Conservation (phyloP, 2,888 invertebrate species). For the Deilephila elpenor region DNA sequence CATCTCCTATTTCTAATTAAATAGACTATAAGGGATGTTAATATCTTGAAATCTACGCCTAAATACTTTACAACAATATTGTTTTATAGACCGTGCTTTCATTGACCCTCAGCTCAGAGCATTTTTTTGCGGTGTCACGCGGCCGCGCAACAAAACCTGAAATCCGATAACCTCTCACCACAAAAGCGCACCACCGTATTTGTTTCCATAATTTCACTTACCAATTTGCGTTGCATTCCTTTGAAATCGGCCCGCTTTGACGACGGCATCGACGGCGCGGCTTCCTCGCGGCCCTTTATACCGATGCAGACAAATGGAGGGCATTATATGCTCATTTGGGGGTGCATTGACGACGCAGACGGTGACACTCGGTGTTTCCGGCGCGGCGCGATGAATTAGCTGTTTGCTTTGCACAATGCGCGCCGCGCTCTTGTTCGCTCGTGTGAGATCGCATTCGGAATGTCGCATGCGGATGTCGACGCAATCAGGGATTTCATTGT, state of each 20-base stretch:
- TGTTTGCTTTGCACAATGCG: conserved; percentile 42
- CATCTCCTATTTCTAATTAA: too few relatives aligned
- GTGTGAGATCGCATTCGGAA: conserved; percentile 14
- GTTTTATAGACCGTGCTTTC: too few relatives aligned
- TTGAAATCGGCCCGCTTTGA: conserved; percentile 74
- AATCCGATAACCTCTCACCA: conserved; percentile 61
- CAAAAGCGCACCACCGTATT: conserved; percentile 50
- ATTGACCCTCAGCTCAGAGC: neutral
- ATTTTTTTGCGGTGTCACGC: neutral
- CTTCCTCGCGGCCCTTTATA: conserved; percentile 64
- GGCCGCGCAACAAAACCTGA: conserved; percentile 41
- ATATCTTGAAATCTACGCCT: too few relatives aligned
- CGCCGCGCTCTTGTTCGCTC: conserved; percentile 24
- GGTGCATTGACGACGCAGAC: conserved; percentile 56
- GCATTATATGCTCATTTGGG: conserved; percentile 77
- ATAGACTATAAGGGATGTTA: too few relatives aligned
- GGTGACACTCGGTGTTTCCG: conserved; percentile 74
- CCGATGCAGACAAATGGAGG: conserved; percentile 59
- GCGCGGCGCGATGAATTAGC: conserved; percentile 70
- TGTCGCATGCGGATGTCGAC: conserved; percentile 13
- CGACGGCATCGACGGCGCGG: conserved; percentile 55
- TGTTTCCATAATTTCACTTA: conserved; percentile 73
- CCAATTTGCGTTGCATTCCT: conserved; percentile 62
- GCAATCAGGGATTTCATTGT: neutral
- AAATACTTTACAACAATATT: too few relatives aligned